These are phyloP conservation scores for Betta splendens DNA, from an alignment of 2,797 vertebrate species.

Conservation along the genomic window DNA sequence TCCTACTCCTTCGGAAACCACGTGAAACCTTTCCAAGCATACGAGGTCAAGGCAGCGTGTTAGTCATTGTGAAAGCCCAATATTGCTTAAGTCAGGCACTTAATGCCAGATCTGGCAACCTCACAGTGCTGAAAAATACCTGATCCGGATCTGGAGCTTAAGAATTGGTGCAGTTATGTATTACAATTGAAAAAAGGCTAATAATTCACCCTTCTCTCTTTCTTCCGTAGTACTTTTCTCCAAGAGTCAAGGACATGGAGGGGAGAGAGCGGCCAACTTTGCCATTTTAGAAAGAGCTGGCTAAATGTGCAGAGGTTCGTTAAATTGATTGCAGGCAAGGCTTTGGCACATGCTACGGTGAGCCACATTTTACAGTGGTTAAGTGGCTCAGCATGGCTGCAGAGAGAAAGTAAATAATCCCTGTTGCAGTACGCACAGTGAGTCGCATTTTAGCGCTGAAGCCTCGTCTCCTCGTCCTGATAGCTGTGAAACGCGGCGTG, in stretches of 20 bases:
- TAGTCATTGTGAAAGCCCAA: constrained; percentile 46
- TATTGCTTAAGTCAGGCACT: constrained; percentile 32
- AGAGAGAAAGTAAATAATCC: constrained; percentile 30
- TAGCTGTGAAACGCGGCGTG: constrained; percentile 28
- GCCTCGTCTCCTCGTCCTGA: constrained; percentile 16
- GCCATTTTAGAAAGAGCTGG: constrained; percentile 62
- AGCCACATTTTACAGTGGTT: constrained; percentile 44
- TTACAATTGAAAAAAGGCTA: constrained; percentile 21
- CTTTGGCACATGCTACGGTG: constrained; percentile 50
- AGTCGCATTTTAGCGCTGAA: constrained; percentile 26
- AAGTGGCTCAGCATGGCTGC: constrained; percentile 32
- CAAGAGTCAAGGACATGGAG: constrained; percentile 30
- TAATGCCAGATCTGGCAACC: constrained; percentile 32
- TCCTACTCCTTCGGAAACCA: constrained; percentile 43
- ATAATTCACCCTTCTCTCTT: constrained; percentile 26
- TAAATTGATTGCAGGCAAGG: constrained; percentile 74
- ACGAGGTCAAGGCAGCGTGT: constrained; percentile 43
- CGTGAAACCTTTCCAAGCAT: constrained; percentile 32
- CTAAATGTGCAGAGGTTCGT: constrained; percentile 67
- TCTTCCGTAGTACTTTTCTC: constrained; percentile 36
- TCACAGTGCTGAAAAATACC: constrained; percentile 17
- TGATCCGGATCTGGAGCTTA: constrained; percentile 17
- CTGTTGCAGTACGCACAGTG: constrained; percentile 16
- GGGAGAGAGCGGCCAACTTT: constrained; percentile 51
- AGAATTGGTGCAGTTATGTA: constrained; percentile 1